Base-by-base conservation (phyloP, 37 sponge, comb jelly and placozoan genomes). In the Aplysina aerophoba region DNA sequence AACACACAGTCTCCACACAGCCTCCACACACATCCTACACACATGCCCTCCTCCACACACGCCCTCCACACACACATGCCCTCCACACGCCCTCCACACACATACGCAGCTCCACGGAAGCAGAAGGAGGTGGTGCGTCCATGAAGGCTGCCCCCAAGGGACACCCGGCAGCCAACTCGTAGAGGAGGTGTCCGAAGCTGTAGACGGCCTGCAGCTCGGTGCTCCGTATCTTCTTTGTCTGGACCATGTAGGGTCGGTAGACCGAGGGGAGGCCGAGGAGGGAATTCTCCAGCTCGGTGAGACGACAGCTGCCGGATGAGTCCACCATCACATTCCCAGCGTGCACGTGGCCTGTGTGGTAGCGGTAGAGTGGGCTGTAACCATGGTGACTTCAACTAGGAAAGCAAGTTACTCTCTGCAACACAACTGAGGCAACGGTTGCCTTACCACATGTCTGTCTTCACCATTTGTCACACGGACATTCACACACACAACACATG, bases 151-250 rank as follows among this genome's bases (percentile, higher is more conserved):
- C 66, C 44, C 80, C 86, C 0, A 91, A 75, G 8, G 72, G 75
- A 0, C 40, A 17, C 20, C 94, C 94, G 4, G 53, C 50, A 17
- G 79, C 56, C 94, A 96, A 87, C 89, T 96, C 96, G 72, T 96
- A 96, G 44, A 96, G 84, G 78, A 96, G 79, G 71, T 89, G 96
- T 15, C 96, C 96, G 91, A 96, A 96, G 33, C 84, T 79, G 79
- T 91, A 96, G 55, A 89, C 91, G 13, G 73, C 68, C 85, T 91
- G 59, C 28, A 81, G 81, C 55, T 81, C 61, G 28, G 81, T 81
- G 60, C 81, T 83, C 1, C 73, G 33, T 12, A 85, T 39, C 60
- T 56, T 38, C 55, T 59, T 58, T 4, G 60, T 73, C 85, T 53
- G 27, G 2, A 61, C 44, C 57, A 84, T 84, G 65, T 85, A 84